A percentile compares a stretch with the other conserved stretches of the same genome.
These are phyloP conservation scores for Oedothorax gibbosus DNA, from an alignment of 1,140 invertebrate genomes.

Conservation along the genomic window DNA sequence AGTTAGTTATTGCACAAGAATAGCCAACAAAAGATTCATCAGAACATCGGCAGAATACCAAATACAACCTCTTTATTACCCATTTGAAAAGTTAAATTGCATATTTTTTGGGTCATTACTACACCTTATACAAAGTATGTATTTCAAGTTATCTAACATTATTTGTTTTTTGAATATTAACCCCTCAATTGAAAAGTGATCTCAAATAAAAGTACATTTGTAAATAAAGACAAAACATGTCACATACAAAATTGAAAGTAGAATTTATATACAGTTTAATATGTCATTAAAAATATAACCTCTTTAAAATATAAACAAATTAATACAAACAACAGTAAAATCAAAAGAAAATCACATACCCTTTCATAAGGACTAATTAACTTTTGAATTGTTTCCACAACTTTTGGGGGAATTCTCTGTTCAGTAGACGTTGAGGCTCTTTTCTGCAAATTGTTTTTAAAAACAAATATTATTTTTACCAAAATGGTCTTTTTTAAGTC, in stretches of 20 bases:
- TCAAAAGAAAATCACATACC: conserved; percentile 18
- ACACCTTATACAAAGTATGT: no score
- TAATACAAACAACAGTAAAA: not conserved
- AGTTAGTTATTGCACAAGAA: no score
- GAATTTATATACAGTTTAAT: not conserved
- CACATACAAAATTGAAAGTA: not conserved
- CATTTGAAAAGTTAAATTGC: no score
- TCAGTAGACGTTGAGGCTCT: not conserved
- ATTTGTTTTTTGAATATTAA: not conserved
- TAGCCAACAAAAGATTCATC: no score
- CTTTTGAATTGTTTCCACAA: not conserved
- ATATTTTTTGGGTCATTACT: no score
- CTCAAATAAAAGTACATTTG: not conserved
- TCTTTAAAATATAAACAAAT: not conserved
- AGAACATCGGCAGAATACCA: no score
- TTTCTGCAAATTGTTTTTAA: not conserved
- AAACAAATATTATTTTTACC: not conserved
- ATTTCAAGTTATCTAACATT: no score
- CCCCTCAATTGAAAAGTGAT: not conserved
- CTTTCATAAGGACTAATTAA: conserved; percentile 44
- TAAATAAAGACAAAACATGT: not conserved
- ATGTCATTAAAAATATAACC: not conserved
- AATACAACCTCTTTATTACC: no score
- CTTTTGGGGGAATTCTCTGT: conserved; percentile 8
- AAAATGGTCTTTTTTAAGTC: not conserved